Conservation (phyloP, 2,888 invertebrate genomes). For the Unio pictorum region DNA sequence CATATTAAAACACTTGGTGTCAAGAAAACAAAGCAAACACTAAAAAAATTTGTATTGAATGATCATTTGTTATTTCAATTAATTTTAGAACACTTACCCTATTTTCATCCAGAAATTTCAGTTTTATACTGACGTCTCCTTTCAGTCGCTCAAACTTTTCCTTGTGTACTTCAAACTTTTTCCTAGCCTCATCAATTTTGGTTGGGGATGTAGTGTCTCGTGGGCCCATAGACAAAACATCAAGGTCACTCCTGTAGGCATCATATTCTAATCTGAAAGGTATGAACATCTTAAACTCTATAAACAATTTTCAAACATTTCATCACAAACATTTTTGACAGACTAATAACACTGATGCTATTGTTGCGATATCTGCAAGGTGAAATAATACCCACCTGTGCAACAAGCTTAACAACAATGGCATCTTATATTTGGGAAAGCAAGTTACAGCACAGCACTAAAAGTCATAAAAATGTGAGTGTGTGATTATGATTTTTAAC, state of each 20-base stretch:
- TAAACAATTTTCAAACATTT: not conserved
- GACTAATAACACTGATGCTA: not conserved
- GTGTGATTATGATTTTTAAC: too few relatives aligned
- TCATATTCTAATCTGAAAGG: conserved; percentile 89
- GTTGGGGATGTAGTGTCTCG: conserved; percentile 72
- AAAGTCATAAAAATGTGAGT: too few relatives aligned
- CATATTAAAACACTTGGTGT: too few relatives aligned
- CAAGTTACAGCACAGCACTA: too few relatives aligned
- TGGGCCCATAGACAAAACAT: conserved; percentile 79
- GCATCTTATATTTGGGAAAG: not conserved
- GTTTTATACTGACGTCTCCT: conserved; percentile 94
- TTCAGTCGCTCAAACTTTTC: conserved; percentile 92
- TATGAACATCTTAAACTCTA: conserved; percentile 1
- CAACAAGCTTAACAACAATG: not conserved
- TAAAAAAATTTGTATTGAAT: not conserved
- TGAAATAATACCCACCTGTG: not conserved
- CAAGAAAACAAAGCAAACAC: not conserved
- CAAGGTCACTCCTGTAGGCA: conserved; percentile 95
- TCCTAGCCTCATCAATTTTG: conserved; percentile 84
- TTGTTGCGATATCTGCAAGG: not conserved
- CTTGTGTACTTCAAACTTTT: conserved; percentile 87
- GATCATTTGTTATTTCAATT: not conserved
- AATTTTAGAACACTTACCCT: conserved; percentile 77
- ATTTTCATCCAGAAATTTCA: conserved; percentile 97
- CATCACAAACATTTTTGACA: not conserved